phyloP scores from a whole-genome alignment of 2,888 invertebrate species.

The Vesta saturnalis region DNA sequence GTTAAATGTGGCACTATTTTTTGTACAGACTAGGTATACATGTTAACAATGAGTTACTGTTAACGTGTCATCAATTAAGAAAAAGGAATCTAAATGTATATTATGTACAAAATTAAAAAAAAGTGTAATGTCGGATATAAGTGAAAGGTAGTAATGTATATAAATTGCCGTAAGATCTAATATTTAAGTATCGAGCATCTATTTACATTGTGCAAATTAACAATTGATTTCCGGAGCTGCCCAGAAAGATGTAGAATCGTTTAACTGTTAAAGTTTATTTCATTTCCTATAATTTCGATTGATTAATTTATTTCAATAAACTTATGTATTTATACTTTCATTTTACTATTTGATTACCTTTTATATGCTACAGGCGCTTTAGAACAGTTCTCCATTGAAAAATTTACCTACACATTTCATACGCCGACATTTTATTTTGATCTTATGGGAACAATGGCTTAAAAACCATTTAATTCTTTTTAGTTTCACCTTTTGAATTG shows the following conservation, averaged over 20 bases:
- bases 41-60: too few species aligned
- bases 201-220: background rate
- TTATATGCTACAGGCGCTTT: background rate
- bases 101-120: too few species aligned
- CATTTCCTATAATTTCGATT: background rate
- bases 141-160: constrained; percentile 10
- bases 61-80: too few species aligned
- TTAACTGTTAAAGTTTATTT: constrained; percentile 1
- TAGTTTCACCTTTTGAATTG: too few species aligned
- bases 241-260: background rate
- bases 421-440: too few species aligned
- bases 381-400: too few species aligned
- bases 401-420: too few species aligned
- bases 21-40: too few species aligned
- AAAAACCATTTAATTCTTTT: too few species aligned
- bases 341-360: background rate
- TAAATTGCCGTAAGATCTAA: constrained; percentile 2
- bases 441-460: too few species aligned
- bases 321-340: background rate
- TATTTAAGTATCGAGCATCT: constrained; percentile 9
- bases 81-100: too few species aligned
- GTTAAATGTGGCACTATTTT: too few species aligned
- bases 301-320: constrained; percentile 1
- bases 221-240: background rate
- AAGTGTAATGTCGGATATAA: background rate